Evolutionary conservation across 2,113 vertebrate species (phyloP), one percentile per base, ranked within the genome.

Genomic region (Tenrec ecaudatus): DNA sequence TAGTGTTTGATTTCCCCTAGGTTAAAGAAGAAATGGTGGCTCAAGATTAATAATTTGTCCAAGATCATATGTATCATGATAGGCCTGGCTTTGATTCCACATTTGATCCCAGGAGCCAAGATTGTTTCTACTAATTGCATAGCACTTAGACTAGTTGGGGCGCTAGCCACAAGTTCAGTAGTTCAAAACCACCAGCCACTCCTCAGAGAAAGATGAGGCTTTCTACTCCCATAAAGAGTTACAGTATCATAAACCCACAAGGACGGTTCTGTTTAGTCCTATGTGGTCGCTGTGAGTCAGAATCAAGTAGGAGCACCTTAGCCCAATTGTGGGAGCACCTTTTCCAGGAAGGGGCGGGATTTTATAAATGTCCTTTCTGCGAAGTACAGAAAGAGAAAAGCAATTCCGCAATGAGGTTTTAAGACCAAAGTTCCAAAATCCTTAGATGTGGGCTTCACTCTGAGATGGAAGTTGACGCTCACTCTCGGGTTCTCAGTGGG

Each of bases 371-470:
- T 62, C 33, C 58, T 62, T 62, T 31, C 66, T 86, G 7, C 6
- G 66, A 73, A 53, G 25, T 4, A 81, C 29, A 76, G 53, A 91
- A 84, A 93, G 71, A 60, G 73, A 81, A 85, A 94, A 93, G 15
- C 38, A 92, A 71, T 64, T 79, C 38, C 25, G 20, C 43, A 79
- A 71, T 76, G n/a, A 77, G 86, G 69, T 92, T 81, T 77, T 76
- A 93, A 40, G 79, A 81, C 76, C 58, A 64, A 92, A 86, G 86
- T 88, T 94, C 76, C 89, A 93, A 77, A 95, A 96, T 80, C 89
- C 36, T 71, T 88, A 76, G 36, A 43, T 80, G 58, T 90, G 7
- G 79, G 57, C 75, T 95, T 91, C 88, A 76, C 82, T 88, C 38
- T 76, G 91, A 93, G 66, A 58, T 53, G 64, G 82, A 95, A 94